These are phyloP conservation scores for Parnassius mnemosyne DNA, from an alignment of 2,888 invertebrate species.

Conservation along the genomic window DNA sequence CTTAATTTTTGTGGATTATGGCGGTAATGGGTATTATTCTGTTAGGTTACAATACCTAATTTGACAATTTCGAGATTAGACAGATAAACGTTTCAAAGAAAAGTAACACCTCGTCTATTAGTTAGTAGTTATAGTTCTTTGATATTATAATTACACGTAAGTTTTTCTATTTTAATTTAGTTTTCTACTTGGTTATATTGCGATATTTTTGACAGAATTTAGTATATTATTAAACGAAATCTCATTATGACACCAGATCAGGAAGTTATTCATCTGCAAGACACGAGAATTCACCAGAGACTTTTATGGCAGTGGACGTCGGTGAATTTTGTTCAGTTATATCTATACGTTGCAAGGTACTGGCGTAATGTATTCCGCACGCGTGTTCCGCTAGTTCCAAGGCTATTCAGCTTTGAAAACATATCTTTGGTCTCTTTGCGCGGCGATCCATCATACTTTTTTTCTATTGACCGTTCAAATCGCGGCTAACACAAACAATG, in stretches of 20 bases:
- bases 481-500: constrained; percentile 74
- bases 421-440: constrained; percentile 67
- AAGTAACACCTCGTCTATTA: no score
- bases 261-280: constrained; percentile 29
- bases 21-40: no score
- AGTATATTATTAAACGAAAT: no score
- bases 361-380: constrained; percentile 67
- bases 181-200: no score
- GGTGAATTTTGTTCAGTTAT: constrained; percentile 4
- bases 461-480: constrained; percentile 70
- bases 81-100: no score
- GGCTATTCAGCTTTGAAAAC: constrained; percentile 74
- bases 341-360: constrained; percentile 43
- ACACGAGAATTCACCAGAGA: constrained; percentile 29
- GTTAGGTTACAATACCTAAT: no score
- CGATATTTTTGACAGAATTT: no score
- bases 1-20: not conserved
- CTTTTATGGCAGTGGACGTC: constrained; percentile 23
- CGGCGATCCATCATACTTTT: constrained; percentile 72
- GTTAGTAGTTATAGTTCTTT: no score
- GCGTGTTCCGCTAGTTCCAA: constrained; percentile 66
- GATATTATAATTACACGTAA: no score
- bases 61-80: no score
- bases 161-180: no score
- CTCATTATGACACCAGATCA: constrained; percentile 26